Percentiles rank a stretch among this genome's conserved stretches.
phyloP scores from a whole-genome alignment of 1,140 invertebrate genomes.

The Antheraea mylitta region DNA sequence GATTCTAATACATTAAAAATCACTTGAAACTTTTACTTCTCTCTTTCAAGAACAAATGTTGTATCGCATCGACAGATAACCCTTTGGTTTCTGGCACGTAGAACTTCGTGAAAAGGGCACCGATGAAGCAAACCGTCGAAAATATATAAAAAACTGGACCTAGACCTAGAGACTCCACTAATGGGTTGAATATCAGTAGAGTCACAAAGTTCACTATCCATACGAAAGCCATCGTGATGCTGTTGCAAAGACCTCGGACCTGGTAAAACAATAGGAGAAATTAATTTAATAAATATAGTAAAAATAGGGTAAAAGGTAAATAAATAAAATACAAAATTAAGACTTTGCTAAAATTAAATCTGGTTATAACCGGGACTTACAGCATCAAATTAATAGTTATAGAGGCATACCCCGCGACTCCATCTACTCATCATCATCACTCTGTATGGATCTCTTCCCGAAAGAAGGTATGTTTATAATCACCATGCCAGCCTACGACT shows the following conservation, averaged over 20 bases:
- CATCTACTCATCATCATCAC: too few species aligned
- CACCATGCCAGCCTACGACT: too few species aligned
- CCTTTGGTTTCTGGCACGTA: constrained; percentile 65
- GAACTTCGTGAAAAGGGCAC: constrained; percentile 49
- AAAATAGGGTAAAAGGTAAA: too few species aligned
- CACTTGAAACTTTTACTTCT: neutral
- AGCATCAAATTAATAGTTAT: too few species aligned
- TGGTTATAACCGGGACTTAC: too few species aligned
- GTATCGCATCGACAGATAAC: constrained; percentile 56
- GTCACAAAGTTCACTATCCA: constrained; percentile 65
- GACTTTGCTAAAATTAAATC: too few species aligned
- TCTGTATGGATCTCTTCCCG: too few species aligned
- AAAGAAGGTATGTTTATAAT: too few species aligned
- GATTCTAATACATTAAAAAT: neutral
- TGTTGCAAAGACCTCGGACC: constrained; percentile 64
- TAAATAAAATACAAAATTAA: too few species aligned
- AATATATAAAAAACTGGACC: constrained; percentile 58
- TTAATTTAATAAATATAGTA: neutral
- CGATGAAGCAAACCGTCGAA: constrained; percentile 47
- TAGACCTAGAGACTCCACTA: constrained; percentile 47
- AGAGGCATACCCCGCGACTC: too few species aligned
- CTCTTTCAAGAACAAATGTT: constrained; percentile 51
- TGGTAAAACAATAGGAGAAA: constrained; percentile 25
- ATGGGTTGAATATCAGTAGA: constrained; percentile 56
- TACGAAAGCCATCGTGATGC: constrained; percentile 49